A percentile compares a stretch with the other conserved stretches of the same genome.
phyloP scores from a whole-genome alignment of 2,113 vertebrate genomes.

The Gobiocypris rarus region DNA sequence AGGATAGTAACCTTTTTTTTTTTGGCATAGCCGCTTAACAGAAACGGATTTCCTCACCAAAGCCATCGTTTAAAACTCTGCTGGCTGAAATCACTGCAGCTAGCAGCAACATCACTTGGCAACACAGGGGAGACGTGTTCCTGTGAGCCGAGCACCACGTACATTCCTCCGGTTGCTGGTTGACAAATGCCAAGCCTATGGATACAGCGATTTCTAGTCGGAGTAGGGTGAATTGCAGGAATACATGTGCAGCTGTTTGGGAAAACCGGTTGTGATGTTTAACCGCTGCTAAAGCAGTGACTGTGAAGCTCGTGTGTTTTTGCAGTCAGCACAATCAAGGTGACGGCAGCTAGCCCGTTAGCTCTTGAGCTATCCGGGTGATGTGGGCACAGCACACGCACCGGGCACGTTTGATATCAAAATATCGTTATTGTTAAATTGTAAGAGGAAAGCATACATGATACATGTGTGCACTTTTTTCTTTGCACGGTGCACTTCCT shows the following conservation, averaged over 20 bases:
- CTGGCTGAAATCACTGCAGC: constrained; percentile 40
- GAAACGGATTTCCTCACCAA: constrained; percentile 1
- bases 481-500: neutral
- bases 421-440: neutral
- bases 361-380: constrained; percentile 51
- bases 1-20: neutral
- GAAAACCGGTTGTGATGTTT: constrained; percentile 1
- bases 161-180: constrained; percentile 12
- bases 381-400: neutral
- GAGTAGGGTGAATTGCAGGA: neutral
- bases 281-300: constrained; percentile 43
- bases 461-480: neutral
- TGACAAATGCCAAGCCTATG: constrained; percentile 21
- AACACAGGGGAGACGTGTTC: neutral
- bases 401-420: neutral
- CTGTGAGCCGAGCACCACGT: neutral
- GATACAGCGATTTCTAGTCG: neutral
- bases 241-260: neutral
- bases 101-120: constrained; percentile 45
- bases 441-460: neutral
- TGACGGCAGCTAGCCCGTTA: constrained; percentile 54
- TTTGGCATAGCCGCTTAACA: neutral
- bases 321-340: constrained; percentile 49
- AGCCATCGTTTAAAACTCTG: neutral
- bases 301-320: constrained; percentile 50